Evolutionary conservation across 2,113 vertebrate genomes (phyloP).

Genomic region (Hyperoodon ampullatus): DNA sequence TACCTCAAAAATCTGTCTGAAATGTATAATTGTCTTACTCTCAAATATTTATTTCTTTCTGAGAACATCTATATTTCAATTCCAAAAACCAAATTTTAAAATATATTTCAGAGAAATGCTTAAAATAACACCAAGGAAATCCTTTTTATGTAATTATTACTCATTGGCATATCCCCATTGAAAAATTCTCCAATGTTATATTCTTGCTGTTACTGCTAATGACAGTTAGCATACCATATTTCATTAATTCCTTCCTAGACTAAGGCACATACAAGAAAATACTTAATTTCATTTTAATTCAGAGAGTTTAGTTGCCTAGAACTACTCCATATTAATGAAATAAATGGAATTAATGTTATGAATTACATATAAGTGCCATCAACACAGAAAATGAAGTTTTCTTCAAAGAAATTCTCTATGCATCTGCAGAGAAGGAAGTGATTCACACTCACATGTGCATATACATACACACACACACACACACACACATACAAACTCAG

Average conservation of each 20-base stretch:
- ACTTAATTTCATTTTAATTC: neutral
- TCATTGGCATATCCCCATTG: neutral
- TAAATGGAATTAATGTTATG: neutral
- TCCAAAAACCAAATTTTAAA: slow-evolving; percentile 15
- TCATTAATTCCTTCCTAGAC: neutral
- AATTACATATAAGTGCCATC: neutral
- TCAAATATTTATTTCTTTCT: neutral
- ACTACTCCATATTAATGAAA: neutral
- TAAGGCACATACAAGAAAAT: neutral
- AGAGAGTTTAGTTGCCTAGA: neutral
- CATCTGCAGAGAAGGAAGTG: neutral
- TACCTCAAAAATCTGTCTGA: slow-evolving; percentile 46
- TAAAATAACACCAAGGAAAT: neutral
- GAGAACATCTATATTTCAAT: slow-evolving; percentile 27
- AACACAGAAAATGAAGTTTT: neutral
- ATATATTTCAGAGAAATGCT: slow-evolving; percentile 36
- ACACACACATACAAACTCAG: neutral
- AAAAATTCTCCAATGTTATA: neutral
- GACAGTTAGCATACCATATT: neutral
- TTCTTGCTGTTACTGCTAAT: neutral
- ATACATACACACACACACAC: neutral
- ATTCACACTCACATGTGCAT: neutral
- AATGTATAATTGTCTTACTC: neutral
- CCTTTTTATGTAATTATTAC: neutral
- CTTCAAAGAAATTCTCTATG: neutral